phyloP scores from a whole-genome alignment of 2,797 vertebrate genomes.

The Antennarius maculatus region DNA sequence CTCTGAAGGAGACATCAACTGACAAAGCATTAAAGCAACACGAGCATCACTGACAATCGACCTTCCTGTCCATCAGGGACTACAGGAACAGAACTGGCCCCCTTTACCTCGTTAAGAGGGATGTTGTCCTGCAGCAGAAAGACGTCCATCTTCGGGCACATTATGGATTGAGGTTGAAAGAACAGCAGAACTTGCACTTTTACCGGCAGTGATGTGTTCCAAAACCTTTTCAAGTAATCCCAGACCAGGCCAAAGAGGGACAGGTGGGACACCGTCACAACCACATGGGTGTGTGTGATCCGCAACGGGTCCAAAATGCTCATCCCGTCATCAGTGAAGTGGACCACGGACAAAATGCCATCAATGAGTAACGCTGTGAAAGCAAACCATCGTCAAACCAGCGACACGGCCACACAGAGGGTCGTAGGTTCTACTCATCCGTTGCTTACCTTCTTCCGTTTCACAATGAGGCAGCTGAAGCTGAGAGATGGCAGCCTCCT shows the following conservation, averaged over 20 bases:
- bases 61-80: too few relatives aligned
- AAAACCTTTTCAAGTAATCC: not conserved
- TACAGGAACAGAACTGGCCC: too few relatives aligned
- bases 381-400: not conserved
- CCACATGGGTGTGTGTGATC: constrained; percentile 49
- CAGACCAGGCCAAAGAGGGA: constrained; percentile 35
- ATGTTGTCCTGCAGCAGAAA: constrained; percentile 11
- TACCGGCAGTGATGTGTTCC: not conserved
- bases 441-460: constrained; percentile 20
- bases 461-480: constrained; percentile 58
- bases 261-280: constrained; percentile 35
- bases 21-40: too few relatives aligned
- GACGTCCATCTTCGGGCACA: not conserved
- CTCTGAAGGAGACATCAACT: too few relatives aligned
- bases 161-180: not conserved
- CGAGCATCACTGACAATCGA: too few relatives aligned
- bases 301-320: constrained; percentile 17
- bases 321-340: constrained; percentile 26
- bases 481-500: constrained; percentile 11
- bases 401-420: not conserved
- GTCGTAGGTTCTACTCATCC: not conserved
- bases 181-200: constrained; percentile 7
- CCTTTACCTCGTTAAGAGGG: not conserved
- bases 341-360: constrained; percentile 23
- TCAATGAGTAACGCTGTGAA: not conserved